Conservation (phyloP, 2,797 vertebrate species). For the Pantherophis alleghaniensis region DNA sequence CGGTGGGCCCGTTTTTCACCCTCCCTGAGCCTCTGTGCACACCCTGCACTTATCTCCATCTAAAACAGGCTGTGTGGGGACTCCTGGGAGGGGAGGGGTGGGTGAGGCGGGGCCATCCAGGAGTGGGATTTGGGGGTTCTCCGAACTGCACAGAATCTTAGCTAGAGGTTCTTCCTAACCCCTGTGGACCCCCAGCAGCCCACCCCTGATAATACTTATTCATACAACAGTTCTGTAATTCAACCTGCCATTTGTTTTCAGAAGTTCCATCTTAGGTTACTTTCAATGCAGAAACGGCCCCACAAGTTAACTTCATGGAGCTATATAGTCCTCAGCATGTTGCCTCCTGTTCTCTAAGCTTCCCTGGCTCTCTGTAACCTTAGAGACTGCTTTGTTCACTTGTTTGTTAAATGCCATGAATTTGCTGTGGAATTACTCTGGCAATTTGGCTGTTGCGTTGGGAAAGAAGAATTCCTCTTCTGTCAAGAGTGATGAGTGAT, state of each 20-base stretch:
- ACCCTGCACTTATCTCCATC: no score
- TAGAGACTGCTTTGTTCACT: neutral
- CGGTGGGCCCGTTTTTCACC: no score
- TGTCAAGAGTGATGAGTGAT: slow-evolving; percentile 29
- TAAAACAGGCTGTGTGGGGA: no score
- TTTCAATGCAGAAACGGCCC: neutral
- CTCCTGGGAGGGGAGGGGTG: no score
- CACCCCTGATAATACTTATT: neutral
- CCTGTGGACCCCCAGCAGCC: no score
- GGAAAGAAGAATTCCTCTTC: neutral
- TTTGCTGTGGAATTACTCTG: slow-evolving; percentile 17
- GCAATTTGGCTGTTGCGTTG: slow-evolving; percentile 17
- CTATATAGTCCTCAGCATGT: neutral
- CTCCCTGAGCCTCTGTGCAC: no score
- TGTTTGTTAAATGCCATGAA: slow-evolving; percentile 2
- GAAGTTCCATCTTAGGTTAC: neutral
- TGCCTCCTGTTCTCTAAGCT: neutral
- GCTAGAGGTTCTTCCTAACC: no score
- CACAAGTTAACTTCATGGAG: neutral
- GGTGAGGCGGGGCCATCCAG: no score
- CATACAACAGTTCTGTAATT: neutral
- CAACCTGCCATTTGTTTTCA: neutral
- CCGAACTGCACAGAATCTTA: no score
- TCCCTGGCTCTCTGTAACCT: neutral
- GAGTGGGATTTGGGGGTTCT: no score